These are phyloP conservation scores for Rhopalosiphum nymphaeae DNA, from an alignment of 2,888 invertebrate species.

Conservation along the genomic window DNA sequence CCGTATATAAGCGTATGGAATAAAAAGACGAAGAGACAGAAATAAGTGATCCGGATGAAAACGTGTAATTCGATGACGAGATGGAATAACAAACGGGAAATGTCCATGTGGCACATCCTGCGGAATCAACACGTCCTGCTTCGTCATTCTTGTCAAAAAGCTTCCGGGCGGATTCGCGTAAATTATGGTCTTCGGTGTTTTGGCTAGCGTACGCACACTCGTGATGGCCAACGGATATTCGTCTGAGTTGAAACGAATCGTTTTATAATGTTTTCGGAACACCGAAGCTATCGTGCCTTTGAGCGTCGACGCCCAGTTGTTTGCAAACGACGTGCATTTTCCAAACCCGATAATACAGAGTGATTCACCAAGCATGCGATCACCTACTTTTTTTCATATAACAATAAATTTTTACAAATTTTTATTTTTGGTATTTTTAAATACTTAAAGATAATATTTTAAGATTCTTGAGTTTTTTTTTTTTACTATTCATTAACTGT, in stretches of 20 bases:
- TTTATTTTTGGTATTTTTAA: no score
- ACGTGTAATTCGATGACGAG: constrained; percentile 5
- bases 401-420: no score
- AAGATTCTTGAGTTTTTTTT: no score
- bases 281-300: no score
- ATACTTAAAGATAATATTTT: no score
- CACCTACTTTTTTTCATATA: no score
- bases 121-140: constrained; percentile 44
- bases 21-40: constrained; percentile 22
- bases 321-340: background rate
- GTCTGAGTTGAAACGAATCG: constrained; percentile 45
- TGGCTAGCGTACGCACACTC: no score
- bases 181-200: constrained; percentile 38
- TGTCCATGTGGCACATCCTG: constrained; percentile 37
- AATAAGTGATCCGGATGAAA: constrained; percentile 43
- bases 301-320: background rate
- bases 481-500: no score
- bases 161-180: constrained; percentile 42
- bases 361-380: no score
- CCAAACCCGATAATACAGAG: background rate
- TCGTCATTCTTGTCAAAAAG: constrained; percentile 46
- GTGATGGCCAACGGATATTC: constrained; percentile 37
- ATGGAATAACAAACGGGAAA: constrained; percentile 25
- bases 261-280: constrained; percentile 43
- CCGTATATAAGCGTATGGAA: background rate